Conservation (phyloP, 2,113 vertebrate genomes). For the Calypte anna region DNA sequence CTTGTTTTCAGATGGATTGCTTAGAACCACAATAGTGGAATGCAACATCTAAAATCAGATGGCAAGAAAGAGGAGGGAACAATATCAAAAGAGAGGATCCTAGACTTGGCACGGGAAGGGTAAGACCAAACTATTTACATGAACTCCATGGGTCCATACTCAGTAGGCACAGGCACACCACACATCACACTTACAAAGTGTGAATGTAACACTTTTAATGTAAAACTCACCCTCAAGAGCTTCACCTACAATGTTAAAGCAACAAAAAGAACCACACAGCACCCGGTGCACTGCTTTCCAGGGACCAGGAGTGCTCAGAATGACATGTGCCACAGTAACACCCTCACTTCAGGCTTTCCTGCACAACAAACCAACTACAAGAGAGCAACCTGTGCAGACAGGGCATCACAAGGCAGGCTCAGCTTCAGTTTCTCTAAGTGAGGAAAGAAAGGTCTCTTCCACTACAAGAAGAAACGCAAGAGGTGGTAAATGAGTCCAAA, state of each 20-base stretch:
- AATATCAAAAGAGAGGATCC: not conserved
- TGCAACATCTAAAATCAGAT: not conserved
- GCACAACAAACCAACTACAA: not conserved
- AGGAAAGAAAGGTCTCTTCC: not conserved
- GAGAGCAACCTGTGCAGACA: not conserved
- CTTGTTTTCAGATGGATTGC: not conserved
- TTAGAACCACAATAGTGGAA: not conserved
- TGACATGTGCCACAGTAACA: not conserved
- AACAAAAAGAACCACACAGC: not conserved
- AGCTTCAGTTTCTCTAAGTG: not conserved
- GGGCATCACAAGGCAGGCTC: not conserved
- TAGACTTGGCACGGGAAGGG: not conserved
- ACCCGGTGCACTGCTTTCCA: not conserved
- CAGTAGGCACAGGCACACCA: rapidly evolving
- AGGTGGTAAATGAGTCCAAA: not conserved
- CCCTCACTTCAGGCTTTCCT: not conserved
- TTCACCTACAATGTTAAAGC: not conserved
- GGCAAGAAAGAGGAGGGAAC: not conserved
- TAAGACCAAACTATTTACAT: not conserved
- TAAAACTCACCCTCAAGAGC: not conserved
- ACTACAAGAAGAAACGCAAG: not conserved
- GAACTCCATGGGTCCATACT: not conserved
- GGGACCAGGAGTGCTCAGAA: not conserved
- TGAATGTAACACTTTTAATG: not conserved
- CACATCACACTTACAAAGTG: not conserved